These are phyloP conservation scores for Latheticus oryzae DNA, from an alignment of 2,888 invertebrate genomes.

Conservation along the genomic window DNA sequence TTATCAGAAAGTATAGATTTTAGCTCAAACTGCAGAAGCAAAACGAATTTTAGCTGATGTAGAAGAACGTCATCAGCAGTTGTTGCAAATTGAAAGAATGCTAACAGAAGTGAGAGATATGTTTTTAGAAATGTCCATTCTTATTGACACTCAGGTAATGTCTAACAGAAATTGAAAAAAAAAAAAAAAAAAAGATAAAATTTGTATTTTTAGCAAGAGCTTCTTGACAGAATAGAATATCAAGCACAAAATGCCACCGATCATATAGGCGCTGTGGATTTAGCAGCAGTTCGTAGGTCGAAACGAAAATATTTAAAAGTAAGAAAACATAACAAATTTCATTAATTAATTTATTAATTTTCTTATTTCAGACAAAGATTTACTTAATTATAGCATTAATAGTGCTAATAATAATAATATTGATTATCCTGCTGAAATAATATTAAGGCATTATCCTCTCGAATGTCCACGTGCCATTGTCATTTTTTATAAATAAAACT, in stretches of 20 bases:
- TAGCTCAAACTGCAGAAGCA: slow-evolving; percentile 83
- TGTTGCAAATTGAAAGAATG: slow-evolving; percentile 83
- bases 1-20: slow-evolving; percentile 70
- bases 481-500: slow-evolving; percentile 5
- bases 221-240: slow-evolving; percentile 75
- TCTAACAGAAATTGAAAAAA: too few relatives aligned
- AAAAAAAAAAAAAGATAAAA: slow-evolving; percentile 23
- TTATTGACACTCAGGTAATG: slow-evolving; percentile 83
- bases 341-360: slow-evolving; percentile 13
- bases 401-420: slow-evolving; percentile 18
- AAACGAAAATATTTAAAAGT: slow-evolving; percentile 69
- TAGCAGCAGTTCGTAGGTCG: slow-evolving; percentile 68
- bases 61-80: slow-evolving; percentile 84
- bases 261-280: slow-evolving; percentile 69
- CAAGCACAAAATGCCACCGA: slow-evolving; percentile 73
- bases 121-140: slow-evolving; percentile 85
- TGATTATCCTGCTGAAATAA: slow-evolving; percentile 28
- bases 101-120: slow-evolving; percentile 83
- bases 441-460: not conserved
- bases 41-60: slow-evolving; percentile 81
- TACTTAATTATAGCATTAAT: slow-evolving; percentile 16
- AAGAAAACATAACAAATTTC: slow-evolving; percentile 37
- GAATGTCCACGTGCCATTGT: too few relatives aligned
- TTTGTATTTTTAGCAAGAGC: slow-evolving; percentile 70
- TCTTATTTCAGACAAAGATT: slow-evolving; percentile 36